phyloP scores from a whole-genome alignment of 2,113 vertebrate genomes.

The Barnardius zonarius region DNA sequence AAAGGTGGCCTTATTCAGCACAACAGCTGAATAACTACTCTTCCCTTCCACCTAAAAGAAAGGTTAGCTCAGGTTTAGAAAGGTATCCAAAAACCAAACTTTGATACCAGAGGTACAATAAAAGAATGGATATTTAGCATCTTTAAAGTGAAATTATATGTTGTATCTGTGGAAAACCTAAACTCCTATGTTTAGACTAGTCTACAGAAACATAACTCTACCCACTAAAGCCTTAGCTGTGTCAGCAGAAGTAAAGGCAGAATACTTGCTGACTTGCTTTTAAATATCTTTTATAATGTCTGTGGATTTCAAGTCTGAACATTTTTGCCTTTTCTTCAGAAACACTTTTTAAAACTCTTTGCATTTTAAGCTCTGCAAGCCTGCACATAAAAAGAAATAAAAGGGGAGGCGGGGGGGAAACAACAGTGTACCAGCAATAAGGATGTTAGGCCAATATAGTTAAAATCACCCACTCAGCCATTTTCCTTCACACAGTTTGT shows the following conservation, averaged over 20 bases:
- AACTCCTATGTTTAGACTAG: not conserved
- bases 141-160: not conserved
- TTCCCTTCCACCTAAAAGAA: not conserved
- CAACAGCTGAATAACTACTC: not conserved
- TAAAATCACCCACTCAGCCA: not conserved
- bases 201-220: not conserved
- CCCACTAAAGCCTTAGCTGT: not conserved
- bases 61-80: not conserved
- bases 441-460: not conserved
- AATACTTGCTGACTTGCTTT: not conserved
- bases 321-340: not conserved
- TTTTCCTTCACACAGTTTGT: not conserved
- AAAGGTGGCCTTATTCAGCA: not conserved
- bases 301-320: not conserved
- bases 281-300: not conserved
- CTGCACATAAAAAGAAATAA: not conserved
- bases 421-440: not conserved
- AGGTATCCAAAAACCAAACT: not conserved
- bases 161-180: not conserved
- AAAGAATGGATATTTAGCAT: not conserved
- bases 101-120: not conserved
- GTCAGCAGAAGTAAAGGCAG: not conserved
- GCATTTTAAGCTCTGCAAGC: not conserved
- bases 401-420: not conserved
- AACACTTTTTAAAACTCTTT: not conserved